phyloP scores from a whole-genome alignment of 1,140 invertebrate genomes.

The Atta colombica region DNA sequence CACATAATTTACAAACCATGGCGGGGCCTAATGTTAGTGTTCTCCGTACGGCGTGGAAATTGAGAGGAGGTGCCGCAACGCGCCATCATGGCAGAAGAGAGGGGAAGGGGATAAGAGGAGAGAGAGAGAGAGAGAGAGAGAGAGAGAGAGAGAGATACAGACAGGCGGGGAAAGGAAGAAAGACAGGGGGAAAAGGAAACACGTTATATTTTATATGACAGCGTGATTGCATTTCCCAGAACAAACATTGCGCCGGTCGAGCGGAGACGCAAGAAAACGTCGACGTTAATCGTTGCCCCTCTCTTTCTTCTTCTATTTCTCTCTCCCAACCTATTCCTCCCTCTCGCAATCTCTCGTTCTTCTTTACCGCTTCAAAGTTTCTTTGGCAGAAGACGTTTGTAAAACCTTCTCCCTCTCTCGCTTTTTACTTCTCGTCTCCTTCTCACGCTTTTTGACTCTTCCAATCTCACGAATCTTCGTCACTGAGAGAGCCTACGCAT shows the following conservation, averaged over 20 bases:
- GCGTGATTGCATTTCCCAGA: conserved; percentile 82
- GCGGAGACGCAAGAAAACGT: conserved; percentile 74
- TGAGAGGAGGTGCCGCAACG: conserved; percentile 65
- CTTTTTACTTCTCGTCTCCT: conserved; percentile 12
- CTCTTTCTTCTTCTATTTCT: not conserved
- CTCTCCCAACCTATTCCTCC: not conserved
- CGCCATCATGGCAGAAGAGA: conserved; percentile 21
- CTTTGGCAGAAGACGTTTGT: conserved; percentile 37
- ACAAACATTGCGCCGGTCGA: conserved; percentile 79
- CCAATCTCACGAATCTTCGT: conserved; percentile 2
- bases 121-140: conserved; percentile 45
- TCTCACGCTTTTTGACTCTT: not conserved
- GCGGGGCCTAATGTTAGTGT: conserved; percentile 69
- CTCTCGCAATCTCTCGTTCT: conserved; percentile 9
- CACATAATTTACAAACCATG: conserved; percentile 69
- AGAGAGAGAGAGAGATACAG: conserved; percentile 30
- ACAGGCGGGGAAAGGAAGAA: not conserved
- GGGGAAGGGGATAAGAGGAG: not conserved
- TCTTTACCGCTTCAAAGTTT: conserved; percentile 52
- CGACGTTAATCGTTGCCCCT: conserved; percentile 74
- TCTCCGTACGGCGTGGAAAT: conserved; percentile 70
- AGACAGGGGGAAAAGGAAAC: conserved; percentile 74
- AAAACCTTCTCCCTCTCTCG: conserved; percentile 32
- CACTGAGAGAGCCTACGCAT: too few relatives aligned
- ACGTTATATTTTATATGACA: conserved; percentile 81